These are phyloP conservation scores for Daubentonia madagascariensis DNA, from an alignment of 2,113 vertebrate genomes.

Conservation along the genomic window DNA sequence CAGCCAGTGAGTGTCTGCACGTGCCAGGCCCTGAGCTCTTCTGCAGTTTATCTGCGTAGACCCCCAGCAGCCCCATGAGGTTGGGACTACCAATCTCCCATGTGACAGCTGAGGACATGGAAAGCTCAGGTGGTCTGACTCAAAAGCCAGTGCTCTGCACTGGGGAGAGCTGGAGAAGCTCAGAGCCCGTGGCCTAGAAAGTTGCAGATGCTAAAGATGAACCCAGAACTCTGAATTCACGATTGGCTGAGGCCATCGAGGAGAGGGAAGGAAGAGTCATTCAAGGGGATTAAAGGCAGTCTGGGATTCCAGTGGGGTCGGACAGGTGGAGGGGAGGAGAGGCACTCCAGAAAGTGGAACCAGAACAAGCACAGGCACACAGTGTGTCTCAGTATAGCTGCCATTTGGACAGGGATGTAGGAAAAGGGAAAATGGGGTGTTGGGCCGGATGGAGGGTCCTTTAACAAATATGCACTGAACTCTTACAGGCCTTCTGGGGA, in stretches of 20 bases:
- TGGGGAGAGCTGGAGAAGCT: not conserved
- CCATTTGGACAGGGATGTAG: not conserved
- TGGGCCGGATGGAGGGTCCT: too few species aligned
- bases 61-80: not conserved
- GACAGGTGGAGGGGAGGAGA: not conserved
- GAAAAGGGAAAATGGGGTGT: not conserved
- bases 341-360: not conserved
- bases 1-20: fast-evolving
- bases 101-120: not conserved
- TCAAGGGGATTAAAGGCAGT: not conserved
- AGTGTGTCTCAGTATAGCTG: not conserved
- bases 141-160: not conserved
- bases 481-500: not conserved
- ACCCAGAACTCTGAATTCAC: not conserved
- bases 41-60: fast-evolving
- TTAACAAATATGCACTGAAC: not conserved
- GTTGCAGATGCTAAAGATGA: not conserved
- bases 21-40: too few species aligned
- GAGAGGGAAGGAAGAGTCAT: not conserved
- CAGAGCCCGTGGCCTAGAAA: fast-evolving
- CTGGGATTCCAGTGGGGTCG: not conserved
- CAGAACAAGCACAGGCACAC: not conserved
- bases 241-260: not conserved
- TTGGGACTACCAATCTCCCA: fast-evolving
- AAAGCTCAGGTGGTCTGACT: not conserved